Evolutionary conservation across 2,797 vertebrate genomes (phyloP), one percentile per base, ranked within the genome.

Genomic region (Siniperca scherzeri): DNA sequence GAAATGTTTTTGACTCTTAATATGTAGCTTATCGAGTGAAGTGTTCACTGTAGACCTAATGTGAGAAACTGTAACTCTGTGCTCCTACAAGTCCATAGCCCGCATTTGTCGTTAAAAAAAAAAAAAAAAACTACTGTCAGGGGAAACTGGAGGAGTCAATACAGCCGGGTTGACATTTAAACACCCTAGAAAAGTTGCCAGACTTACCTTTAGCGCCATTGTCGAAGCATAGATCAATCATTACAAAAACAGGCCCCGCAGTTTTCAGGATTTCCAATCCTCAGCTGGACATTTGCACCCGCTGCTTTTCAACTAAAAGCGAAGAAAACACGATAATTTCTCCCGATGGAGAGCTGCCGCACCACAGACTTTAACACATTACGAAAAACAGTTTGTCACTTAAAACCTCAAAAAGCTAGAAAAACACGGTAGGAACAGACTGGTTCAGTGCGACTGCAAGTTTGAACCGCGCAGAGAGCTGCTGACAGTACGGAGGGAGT

Each of bases 121-220:
- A 30, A 30, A 30, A 27, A 30, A 30, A 30, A 30, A 30, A 30
- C 30, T 30, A 60, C 40, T 70, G 71, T 62, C 44, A 68, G 19
- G 12, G 3, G 4, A 69, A 48, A 38, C 4, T 1, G 1, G 7
- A 33, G 5, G 13, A 64, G 0, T n/a, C 13, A 19, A 53, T 0
- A 2, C 52, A 10, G 5, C 0, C 1, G 4, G 11, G 46, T 44
- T 55, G 22, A 22, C 4, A 53, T 19, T 65, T 53, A 82, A 71
- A 72, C 7, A 38, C 16, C 6, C 1, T 0, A 8, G 50, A 12
- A 40, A 68, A 71, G 70, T 64, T 64, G 48, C 27, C 44, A 21
- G 33, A 68, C 95, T 52, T 90, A 96, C 96, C 96, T 95, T 96
- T 74, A 86, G 75, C 89, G 96, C 95, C 96, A 97, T 97, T 91